Percentiles rank a stretch among this genome's conserved stretches.
phyloP scores from a whole-genome alignment of 2,888 invertebrate species.

The Noctua fimbriata region DNA sequence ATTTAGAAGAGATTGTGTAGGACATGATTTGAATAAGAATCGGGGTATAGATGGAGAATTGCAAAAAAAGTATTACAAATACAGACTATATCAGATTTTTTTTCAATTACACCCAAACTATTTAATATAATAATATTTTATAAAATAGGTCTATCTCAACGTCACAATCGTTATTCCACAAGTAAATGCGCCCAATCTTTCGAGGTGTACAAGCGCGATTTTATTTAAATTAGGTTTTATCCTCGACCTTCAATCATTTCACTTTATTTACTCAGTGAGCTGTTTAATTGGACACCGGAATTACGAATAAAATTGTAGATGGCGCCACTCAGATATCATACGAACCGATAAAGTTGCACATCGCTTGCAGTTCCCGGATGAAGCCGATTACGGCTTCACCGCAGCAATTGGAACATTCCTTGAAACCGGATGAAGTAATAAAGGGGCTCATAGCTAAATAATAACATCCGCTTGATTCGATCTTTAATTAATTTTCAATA shows the following conservation, averaged over 20 bases:
- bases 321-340: background rate
- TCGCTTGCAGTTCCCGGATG: background rate
- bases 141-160: background rate
- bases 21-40: no score
- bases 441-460: background rate
- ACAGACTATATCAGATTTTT: no score
- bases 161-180: background rate
- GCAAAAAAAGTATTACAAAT: no score
- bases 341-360: background rate
- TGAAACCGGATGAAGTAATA: background rate
- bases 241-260: background rate
- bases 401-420: background rate
- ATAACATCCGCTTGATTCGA: background rate
- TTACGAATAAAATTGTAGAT: background rate
- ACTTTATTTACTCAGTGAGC: conserved; percentile 5
- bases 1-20: no score
- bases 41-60: no score
- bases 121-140: no score
- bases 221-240: background rate
- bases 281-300: conserved; percentile 20
- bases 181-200: background rate
- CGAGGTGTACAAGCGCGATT: background rate
- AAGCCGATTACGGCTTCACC: background rate
- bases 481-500: no score
- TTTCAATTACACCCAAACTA: background rate